Evolutionary conservation across 2,113 vertebrate genomes (phyloP).

Genomic region (Lophius piscatorius): DNA sequence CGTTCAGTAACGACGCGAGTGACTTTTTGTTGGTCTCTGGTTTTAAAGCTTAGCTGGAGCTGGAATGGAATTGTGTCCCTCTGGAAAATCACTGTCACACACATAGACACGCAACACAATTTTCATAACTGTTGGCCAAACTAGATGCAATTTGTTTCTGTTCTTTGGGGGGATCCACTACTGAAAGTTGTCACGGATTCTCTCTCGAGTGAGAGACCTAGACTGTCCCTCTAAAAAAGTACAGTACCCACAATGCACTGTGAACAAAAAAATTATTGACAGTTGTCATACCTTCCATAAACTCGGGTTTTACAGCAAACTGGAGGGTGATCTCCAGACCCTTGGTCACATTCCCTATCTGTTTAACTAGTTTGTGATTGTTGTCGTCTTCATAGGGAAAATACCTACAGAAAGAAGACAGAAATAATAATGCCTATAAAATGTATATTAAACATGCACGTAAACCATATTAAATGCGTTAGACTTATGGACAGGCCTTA

Average conservation of each 20-base stretch:
- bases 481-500: too few relatives aligned
- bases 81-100: constrained; percentile 66
- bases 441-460: too few relatives aligned
- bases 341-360: constrained; percentile 78
- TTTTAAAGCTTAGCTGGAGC: constrained; percentile 78
- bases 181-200: too few relatives aligned
- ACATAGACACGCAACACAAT: neutral
- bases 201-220: too few relatives aligned
- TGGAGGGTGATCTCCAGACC: constrained; percentile 77
- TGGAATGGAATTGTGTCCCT: constrained; percentile 75
- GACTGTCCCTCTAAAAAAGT: too few relatives aligned
- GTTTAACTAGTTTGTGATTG: constrained; percentile 67
- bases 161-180: too few relatives aligned
- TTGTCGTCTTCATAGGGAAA: constrained; percentile 75
- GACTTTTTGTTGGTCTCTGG: constrained; percentile 73
- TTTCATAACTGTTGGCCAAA: neutral
- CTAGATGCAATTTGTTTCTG: too few relatives aligned
- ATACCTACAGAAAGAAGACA: constrained; percentile 52
- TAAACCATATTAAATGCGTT: too few relatives aligned
- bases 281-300: constrained; percentile 56
- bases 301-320: constrained; percentile 77
- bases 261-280: neutral
- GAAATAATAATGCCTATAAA: neutral
- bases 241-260: too few relatives aligned
- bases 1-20: constrained; percentile 76